phyloP scores from a whole-genome alignment of 1,140 invertebrate species.

The Drosophila eugracilis region DNA sequence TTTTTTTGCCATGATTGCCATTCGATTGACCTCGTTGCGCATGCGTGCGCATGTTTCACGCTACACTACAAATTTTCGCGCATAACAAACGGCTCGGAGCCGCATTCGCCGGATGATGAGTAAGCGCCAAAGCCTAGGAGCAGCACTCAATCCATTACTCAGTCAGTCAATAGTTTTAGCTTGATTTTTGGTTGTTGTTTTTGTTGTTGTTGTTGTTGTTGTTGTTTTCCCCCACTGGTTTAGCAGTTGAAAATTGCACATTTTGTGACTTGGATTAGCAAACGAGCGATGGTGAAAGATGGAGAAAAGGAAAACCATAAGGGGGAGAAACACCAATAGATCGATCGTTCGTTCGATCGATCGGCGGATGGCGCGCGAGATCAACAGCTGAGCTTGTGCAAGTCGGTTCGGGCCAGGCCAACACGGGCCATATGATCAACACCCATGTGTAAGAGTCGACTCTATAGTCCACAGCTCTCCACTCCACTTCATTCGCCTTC shows the following conservation, averaged over 20 bases:
- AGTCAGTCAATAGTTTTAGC: constrained; percentile 34
- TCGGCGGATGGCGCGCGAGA: constrained; percentile 26
- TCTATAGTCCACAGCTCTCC: not conserved
- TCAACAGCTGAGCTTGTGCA: constrained; percentile 63
- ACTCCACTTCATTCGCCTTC: constrained; percentile 1
- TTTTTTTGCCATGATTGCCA: constrained; percentile 70
- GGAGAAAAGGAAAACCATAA: constrained; percentile 34
- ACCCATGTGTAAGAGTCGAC: constrained; percentile 14
- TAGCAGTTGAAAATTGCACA: constrained; percentile 59
- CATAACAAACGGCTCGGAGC: constrained; percentile 15
- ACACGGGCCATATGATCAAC: constrained; percentile 40
- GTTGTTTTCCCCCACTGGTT: constrained; percentile 16
- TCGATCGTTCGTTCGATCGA: constrained; percentile 13
- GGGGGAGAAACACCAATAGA: constrained; percentile 26
- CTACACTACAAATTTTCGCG: constrained; percentile 79
- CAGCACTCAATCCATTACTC: constrained; percentile 29
- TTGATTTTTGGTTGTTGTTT: constrained; percentile 49
- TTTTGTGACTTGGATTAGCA: constrained; percentile 54
- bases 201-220: constrained; percentile 11
- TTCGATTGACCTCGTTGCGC: constrained; percentile 82
- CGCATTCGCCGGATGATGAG: too few species aligned
- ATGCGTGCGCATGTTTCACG: constrained; percentile 82
- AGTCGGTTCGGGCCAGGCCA: constrained; percentile 28
- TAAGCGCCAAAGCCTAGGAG: constrained; percentile 56
- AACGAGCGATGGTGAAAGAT: constrained; percentile 49